These are phyloP conservation scores for Sinhomidia bicolor DNA, from an alignment of 2,888 invertebrate genomes.

Conservation along the genomic window DNA sequence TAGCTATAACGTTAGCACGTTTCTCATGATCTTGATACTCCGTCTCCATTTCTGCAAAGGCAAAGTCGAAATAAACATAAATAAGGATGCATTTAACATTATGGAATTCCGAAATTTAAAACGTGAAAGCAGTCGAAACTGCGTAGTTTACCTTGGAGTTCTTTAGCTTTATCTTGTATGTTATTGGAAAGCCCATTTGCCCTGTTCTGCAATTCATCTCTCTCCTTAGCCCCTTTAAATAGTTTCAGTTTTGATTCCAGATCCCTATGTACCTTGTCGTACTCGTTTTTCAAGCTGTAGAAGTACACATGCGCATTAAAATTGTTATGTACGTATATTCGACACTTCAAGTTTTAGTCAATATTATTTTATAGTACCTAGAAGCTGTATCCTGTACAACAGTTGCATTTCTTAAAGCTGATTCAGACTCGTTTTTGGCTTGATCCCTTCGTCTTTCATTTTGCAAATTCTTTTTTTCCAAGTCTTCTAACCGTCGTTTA, in stretches of 20 bases:
- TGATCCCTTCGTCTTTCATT: conserved; percentile 92
- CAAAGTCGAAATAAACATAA: conserved; percentile 20
- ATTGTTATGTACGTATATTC: too few relatives aligned
- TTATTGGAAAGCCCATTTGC: conserved; percentile 92
- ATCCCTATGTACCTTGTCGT: conserved; percentile 87
- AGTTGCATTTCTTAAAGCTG: conserved; percentile 88
- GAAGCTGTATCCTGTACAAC: conserved; percentile 87
- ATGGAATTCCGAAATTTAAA: not conserved
- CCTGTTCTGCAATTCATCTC: conserved; percentile 88
- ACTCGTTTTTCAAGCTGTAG: conserved; percentile 85
- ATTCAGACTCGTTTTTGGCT: conserved; percentile 89
- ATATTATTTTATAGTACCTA: too few relatives aligned
- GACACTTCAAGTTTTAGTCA: too few relatives aligned
- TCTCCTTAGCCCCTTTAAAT: conserved; percentile 89
- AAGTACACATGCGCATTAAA: too few relatives aligned
- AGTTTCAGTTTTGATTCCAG: conserved; percentile 88
- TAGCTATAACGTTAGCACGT: conserved; percentile 85
- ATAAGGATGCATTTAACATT: not conserved
- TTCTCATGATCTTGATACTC: conserved; percentile 87
- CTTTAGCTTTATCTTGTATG: conserved; percentile 88
- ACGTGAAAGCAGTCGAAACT: too few relatives aligned
- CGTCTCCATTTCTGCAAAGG: conserved; percentile 84
- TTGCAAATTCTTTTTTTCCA: conserved; percentile 90
- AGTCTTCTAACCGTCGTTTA: conserved; percentile 87
- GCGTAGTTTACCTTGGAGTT: conserved; percentile 86